phyloP scores from a whole-genome alignment of 2,888 invertebrate genomes.

The Cerceris rybyensis region DNA sequence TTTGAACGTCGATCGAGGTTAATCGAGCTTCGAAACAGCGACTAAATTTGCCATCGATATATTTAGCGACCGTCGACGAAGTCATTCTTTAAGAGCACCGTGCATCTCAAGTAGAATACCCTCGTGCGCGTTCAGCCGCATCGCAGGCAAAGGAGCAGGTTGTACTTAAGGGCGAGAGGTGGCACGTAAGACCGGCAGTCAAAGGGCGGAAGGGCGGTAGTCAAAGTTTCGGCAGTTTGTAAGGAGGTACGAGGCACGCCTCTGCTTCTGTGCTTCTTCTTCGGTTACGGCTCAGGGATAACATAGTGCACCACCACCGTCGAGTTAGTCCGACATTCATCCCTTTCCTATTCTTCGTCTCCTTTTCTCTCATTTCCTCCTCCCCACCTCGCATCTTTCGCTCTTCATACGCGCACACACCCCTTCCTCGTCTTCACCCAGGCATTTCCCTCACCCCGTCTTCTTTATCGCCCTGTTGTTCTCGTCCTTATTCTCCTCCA shows the following conservation, averaged over 20 bases:
- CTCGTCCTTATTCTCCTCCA: constrained; percentile 51
- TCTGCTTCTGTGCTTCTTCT: constrained; percentile 66
- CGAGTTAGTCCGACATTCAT: constrained; percentile 64
- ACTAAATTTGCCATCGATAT: background rate
- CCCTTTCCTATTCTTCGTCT: constrained; percentile 21
- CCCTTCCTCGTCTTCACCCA: constrained; percentile 29
- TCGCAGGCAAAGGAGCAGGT: constrained; percentile 19
- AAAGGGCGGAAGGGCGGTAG: constrained; percentile 49
- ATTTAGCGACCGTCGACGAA: constrained; percentile 16
- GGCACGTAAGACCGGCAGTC: constrained; percentile 48
- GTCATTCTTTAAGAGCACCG: constrained; percentile 32
- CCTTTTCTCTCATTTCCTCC: constrained; percentile 9
- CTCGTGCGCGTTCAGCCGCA: background rate
- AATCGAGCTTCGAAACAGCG: too few relatives aligned
- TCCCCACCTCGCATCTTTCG: constrained; percentile 36
- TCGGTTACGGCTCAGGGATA: constrained; percentile 76
- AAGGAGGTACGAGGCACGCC: constrained; percentile 67
- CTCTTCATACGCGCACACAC: constrained; percentile 13
- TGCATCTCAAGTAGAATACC: background rate
- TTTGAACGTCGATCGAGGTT: too few relatives aligned
- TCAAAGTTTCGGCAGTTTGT: constrained; percentile 76
- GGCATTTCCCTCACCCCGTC: constrained; percentile 32
- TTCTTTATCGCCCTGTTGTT: constrained; percentile 72
- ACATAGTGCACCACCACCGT: constrained; percentile 70
- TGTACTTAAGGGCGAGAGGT: constrained; percentile 50